Base-by-base conservation (phyloP, 2,113 vertebrate genomes). In the Crypturellus undulatus region DNA sequence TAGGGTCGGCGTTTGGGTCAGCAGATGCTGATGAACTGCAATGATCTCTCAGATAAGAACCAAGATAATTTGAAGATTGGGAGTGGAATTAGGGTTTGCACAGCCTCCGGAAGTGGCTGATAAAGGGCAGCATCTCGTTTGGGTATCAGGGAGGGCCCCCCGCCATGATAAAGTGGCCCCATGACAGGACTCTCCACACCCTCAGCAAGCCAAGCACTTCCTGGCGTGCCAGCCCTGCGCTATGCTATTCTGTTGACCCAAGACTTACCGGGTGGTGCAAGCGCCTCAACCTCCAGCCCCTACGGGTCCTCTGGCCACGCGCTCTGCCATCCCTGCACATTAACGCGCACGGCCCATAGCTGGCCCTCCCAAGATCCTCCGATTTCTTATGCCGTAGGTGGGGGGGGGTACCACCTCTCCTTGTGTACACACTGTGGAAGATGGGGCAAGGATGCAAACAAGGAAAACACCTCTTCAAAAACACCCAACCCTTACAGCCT, bases 71-170 rank as follows among this genome's bases (percentile, higher is more conserved):
- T 70, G 36, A 81, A 68, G 86, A 96, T 79, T 43, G 89, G 75
- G 52, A 84, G 52, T 9, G 17, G 52, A 92, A 95, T 91, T 91
- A 79, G 34, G 77, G 92, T 94, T 94, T 90, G 62, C 89, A 58
- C 32, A 36, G 13, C 59, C 47, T 30, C 62, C 87, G 47, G 47
- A 95, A 79, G 89, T 86, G 52, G 62, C 1, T 90, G 89, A 94
- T 93, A 83, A 92, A 93, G 83, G 80, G 64, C 69, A 90, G 84
- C 62, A 93, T 90, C 84, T 90, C 7, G 0, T 90, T 73, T 89
- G 58, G 79, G 40, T 58, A 95, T 79, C 84, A 84, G 91, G 89
- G 89, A 89, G 84, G 86, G 84, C 47, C 65, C 56, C 32, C 60
- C 0, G 2, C 32, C 0, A 0, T 30, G 92, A 95, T 92, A 88